Conservation (phyloP, 2,888 invertebrate species). For the Conops quadrifasciatus region DNA sequence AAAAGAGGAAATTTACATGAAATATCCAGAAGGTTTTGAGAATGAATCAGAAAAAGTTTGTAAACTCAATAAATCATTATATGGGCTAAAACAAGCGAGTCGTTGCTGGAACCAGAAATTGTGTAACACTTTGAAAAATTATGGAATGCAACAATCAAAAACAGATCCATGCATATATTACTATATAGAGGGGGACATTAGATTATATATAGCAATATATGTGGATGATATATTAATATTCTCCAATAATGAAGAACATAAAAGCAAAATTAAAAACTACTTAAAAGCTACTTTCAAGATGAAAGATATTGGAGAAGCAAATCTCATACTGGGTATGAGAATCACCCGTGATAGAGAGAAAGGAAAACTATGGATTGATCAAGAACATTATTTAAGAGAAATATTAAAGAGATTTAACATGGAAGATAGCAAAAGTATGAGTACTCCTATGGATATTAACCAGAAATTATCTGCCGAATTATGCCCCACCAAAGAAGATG, state of each 20-base stretch:
- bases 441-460: background rate
- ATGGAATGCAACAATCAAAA: conserved; percentile 24
- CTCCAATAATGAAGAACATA: conserved; percentile 6
- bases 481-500: conserved; percentile 17
- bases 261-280: conserved; percentile 6
- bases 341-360: conserved; percentile 28
- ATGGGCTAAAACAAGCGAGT: conserved; percentile 18
- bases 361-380: conserved; percentile 12
- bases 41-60: conserved; percentile 18
- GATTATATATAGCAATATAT: conserved; percentile 18
- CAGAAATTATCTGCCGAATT: conserved; percentile 8
- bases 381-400: background rate
- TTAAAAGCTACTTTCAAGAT: conserved; percentile 31
- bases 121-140: conserved; percentile 18
- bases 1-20: conserved; percentile 32
- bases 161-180: conserved; percentile 23
- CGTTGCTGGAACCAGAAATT: conserved; percentile 26
- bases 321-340: conserved; percentile 41
- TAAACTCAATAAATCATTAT: conserved; percentile 16
- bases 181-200: conserved; percentile 18
- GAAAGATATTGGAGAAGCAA: conserved; percentile 43
- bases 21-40: conserved; percentile 6
- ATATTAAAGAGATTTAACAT: too few species aligned
- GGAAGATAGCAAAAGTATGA: too few species aligned
- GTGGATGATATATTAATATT: conserved; percentile 20